Conservation (phyloP, 2,113 vertebrate genomes). For the Barnardius zonarius region DNA sequence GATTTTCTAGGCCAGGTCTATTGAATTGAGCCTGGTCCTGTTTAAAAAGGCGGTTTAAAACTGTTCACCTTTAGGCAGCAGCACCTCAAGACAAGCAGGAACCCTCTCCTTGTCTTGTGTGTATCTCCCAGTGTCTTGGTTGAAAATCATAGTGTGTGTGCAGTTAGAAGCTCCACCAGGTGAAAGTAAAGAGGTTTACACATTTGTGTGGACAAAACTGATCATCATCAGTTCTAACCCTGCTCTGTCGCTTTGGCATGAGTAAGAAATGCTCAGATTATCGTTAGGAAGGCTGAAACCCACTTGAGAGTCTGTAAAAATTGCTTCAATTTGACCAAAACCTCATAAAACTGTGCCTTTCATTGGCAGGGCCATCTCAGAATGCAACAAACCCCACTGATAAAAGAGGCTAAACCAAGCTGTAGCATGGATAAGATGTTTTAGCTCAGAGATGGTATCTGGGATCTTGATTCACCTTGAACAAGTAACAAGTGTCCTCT, state of each 20-base stretch:
- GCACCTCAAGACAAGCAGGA: background rate
- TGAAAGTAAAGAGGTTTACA: background rate
- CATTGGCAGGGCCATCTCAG: background rate
- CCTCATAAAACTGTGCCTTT: background rate
- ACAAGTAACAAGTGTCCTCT: background rate
- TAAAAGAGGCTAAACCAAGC: background rate
- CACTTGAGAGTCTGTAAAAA: background rate
- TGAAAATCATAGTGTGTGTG: background rate
- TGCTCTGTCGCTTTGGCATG: background rate
- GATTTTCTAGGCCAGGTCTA: background rate
- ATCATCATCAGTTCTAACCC: background rate
- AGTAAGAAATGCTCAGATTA: background rate
- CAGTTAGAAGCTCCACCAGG: background rate
- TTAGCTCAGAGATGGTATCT: background rate
- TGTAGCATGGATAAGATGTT: background rate
- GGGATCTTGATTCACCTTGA: background rate
- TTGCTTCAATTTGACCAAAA: background rate
- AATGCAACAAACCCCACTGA: background rate
- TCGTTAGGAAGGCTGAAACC: background rate
- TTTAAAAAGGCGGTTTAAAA: background rate
- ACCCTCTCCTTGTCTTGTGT: background rate
- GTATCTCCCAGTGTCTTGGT: background rate
- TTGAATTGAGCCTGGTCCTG: background rate
- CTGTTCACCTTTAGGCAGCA: background rate
- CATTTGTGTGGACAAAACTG: background rate